Evolutionary conservation across 2,888 invertebrate genomes (phyloP).

Genomic region (Spilosoma lubricipeda): DNA sequence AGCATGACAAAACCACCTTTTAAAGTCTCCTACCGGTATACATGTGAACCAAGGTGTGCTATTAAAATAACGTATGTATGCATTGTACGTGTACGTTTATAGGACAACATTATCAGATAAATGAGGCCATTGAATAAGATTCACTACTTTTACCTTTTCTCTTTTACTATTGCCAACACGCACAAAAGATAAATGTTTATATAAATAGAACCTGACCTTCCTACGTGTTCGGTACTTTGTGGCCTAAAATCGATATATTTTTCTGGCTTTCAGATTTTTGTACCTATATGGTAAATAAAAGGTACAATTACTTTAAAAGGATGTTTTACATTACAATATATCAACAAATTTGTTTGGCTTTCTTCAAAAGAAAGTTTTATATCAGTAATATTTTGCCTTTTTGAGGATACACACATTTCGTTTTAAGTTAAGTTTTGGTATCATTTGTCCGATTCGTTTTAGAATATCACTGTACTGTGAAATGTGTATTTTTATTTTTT

Average conservation of each 20-base stretch:
- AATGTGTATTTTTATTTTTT: background rate
- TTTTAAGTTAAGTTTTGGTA: conserved; percentile 18
- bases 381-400: conserved; percentile 17
- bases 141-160: background rate
- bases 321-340: conserved; percentile 11
- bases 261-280: background rate
- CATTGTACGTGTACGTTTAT: background rate
- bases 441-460: conserved; percentile 30
- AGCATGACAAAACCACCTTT: too few relatives aligned
- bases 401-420: conserved; percentile 20
- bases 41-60: background rate
- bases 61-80: background rate
- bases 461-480: conserved; percentile 17
- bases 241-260: background rate
- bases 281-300: background rate
- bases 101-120: background rate
- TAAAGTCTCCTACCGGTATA: background rate
- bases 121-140: background rate
- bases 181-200: background rate
- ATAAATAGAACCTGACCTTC: background rate
- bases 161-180: background rate
- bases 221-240: background rate
- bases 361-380: conserved; percentile 12
- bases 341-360: conserved; percentile 4
- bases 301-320: background rate